Base-by-base conservation (phyloP, 2,888 invertebrate genomes). In the Drosophila aldrichi region DNA sequence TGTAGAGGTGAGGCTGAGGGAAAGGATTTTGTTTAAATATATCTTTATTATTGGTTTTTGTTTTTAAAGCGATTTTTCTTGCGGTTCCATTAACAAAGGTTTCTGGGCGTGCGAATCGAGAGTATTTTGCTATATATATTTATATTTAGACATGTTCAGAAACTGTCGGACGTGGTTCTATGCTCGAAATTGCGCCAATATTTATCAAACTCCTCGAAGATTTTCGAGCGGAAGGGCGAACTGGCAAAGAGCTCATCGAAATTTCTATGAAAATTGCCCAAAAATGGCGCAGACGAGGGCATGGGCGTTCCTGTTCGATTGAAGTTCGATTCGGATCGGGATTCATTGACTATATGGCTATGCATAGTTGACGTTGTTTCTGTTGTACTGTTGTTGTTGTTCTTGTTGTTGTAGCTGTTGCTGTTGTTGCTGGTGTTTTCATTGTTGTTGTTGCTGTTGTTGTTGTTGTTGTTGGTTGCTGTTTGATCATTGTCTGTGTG, bases 131-230 rank as follows among this genome's bases (percentile, higher is more conserved):
- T 25, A 41, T 22, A 32, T 43, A 22, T 22, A 32, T 43, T 2
- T 22, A 22, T 22, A 6, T 18, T 0, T 29, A 14, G 44, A 34
- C 36, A 8, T 40, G 43, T 70, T 59, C 29, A 78, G 64, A 76
- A 82, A 64, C 49, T 71, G 67, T 79, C 81, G 55, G 70, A 52
- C 34, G 74, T 65, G 46, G 79, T 44, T 40, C 52, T 66, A 25
- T 68, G 70, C 60, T 91, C 82, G 78, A 91, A 91, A 67, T 88
- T 89, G 41, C 90, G 91, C 91, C 91, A 91, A 81, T 88, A 91
- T 75, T 86, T 90, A 70, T 91, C 86, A 72, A 91, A 91, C 69
- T 91, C 91, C 71, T 91, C 90, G 61, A 80, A 75, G 69, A 91
- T 91, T 70, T 81, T 86, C 57, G 82, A 81, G 54, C 85, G 85